A percentile compares a stretch with the other conserved stretches of the same genome.
These are phyloP conservation scores for Delphinapterus leucas DNA, from an alignment of 2,113 vertebrate species.

Conservation along the genomic window DNA sequence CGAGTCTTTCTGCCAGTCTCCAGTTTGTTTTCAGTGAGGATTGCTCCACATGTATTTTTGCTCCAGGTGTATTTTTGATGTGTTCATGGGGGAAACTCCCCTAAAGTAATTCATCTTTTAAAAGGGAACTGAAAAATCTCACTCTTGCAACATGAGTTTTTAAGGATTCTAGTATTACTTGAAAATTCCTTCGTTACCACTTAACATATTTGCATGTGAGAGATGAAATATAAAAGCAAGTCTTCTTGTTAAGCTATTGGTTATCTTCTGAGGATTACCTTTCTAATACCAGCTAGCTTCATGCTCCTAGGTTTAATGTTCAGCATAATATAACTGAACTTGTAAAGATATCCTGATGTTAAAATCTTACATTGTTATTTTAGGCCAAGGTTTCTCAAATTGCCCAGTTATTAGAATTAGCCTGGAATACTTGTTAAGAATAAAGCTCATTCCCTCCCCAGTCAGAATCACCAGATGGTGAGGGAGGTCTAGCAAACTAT, in stretches of 20 bases:
- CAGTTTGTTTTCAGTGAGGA: neutral
- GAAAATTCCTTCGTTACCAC: conserved; percentile 43
- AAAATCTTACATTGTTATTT: neutral
- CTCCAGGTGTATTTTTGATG: neutral
- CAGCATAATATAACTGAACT: conserved; percentile 4
- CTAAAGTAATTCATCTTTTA: neutral
- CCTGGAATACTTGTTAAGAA: neutral
- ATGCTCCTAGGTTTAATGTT: neutral
- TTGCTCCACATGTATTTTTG: neutral
- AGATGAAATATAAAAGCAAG: conserved; percentile 22
- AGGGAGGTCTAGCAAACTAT: neutral
- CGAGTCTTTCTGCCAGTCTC: neutral
- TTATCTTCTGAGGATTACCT: conserved; percentile 18
- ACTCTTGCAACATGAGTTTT: conserved; percentile 8
- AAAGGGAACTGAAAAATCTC: conserved; percentile 4
- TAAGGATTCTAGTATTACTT: neutral
- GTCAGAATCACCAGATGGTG: neutral
- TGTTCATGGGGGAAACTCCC: neutral
- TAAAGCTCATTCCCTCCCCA: neutral
- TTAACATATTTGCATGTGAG: conserved; percentile 40
- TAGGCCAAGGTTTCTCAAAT: neutral
- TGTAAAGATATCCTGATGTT: neutral
- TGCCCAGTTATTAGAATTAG: neutral
- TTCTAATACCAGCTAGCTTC: neutral
- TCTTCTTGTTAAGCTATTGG: neutral